Base-by-base conservation (phyloP, 2,888 invertebrate genomes). In the Thelaira solivaga region DNA sequence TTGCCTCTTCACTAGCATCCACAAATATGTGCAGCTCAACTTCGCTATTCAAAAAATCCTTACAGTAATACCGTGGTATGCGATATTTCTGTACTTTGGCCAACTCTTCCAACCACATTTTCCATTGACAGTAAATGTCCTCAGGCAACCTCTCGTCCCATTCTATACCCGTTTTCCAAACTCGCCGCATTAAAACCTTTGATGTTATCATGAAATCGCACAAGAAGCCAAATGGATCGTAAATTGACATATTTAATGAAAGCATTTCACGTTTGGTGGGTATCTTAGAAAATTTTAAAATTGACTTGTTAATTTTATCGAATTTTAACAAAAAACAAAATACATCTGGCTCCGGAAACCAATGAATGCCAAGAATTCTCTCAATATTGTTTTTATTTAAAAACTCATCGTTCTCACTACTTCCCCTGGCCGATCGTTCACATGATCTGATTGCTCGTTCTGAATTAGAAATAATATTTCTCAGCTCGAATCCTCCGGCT, bases 401-500 rank as follows among this genome's bases (percentile, higher is more conserved):
- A n/a, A n/a, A n/a, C n/a, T n/a, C n/a, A n/a, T n/a, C n/a, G n/a
- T n/a, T n/a, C n/a, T n/a, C n/a, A n/a, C n/a, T n/a, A n/a, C n/a
- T n/a, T n/a, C n/a, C n/a, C n/a, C n/a, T n/a, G n/a, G n/a, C n/a
- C n/a, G n/a, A n/a, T 29, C 8, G 6, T n/a, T 34, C 34, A 31
- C 8, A 51, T 1, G n/a, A 13, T 7, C 24, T 4, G 13, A 8
- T 47, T 45, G 13, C 13, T 1, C 22, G 1, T 1, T 22, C 10
- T 22, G 53, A 53, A 7, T 36, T 53, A 4, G 31, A 34, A 2
- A 53, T 5, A 11, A 53, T 53, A 6, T 53, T 34, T 1, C 7
- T 1, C 7, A 53, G 4, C 1, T 55, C 6, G 31, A 79, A 80
- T 0, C 79, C 71, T 1, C 11, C 76, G 4, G 72, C 68, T 31